Conservation (phyloP, 2,888 invertebrate species). For the Nysson spinosus region DNA sequence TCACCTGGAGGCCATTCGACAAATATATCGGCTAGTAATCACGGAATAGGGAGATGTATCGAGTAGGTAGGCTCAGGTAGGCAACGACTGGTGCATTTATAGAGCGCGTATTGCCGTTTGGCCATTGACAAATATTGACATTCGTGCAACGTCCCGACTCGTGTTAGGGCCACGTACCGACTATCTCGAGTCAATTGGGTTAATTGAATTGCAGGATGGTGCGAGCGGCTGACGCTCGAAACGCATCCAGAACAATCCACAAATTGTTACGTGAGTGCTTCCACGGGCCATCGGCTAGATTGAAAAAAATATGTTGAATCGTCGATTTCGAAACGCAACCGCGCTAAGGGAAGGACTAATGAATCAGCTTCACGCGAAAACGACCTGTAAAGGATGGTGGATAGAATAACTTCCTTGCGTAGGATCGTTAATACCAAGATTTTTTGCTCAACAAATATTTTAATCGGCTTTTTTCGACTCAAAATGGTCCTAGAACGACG, state of each 20-base stretch:
- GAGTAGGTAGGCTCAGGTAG: background rate
- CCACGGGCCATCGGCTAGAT: background rate
- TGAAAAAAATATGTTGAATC: background rate
- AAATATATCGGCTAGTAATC: no score
- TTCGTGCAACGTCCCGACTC: conserved; percentile 41
- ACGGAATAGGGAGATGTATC: no score
- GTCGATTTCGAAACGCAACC: background rate
- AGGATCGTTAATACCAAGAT: no score
- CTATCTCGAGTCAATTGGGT: conserved; percentile 56
- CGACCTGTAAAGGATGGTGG: no score
- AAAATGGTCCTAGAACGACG: no score
- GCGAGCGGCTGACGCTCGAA: conserved; percentile 17
- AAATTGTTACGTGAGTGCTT: conserved; percentile 21
- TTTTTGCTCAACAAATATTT: no score
- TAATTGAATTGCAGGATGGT: conserved; percentile 49
- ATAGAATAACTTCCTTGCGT: no score
- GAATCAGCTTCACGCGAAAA: no score
- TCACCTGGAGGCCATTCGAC: no score
- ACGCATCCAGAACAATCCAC: conserved; percentile 34
- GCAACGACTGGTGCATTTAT: conserved; percentile 27
- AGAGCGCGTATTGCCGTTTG: conserved; percentile 32
- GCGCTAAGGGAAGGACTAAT: no score
- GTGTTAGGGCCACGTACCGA: conserved; percentile 32
- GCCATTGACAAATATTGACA: conserved; percentile 53
- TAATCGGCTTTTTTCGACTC: no score